Evolutionary conservation across 2,888 invertebrate species (phyloP), one percentile per base, ranked within the genome.

Genomic region (Zhengitettix transpicula): DNA sequence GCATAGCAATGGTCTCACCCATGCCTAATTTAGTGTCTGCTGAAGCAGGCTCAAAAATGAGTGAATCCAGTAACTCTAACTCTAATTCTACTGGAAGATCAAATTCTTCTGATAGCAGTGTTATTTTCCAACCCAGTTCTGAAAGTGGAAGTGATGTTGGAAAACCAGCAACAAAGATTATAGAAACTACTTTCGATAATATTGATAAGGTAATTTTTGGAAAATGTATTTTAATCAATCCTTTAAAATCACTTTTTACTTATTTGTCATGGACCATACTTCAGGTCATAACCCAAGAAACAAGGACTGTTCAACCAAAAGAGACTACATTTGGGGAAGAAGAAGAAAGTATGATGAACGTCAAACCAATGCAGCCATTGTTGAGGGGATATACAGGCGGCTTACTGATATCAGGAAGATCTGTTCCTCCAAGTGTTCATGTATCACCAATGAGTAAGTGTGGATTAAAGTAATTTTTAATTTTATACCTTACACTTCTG

Each of bases 331-430:
- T 61, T 55, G 61, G 61, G 5, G 59, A 56, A 28, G 61, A 61
- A 41, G 61, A 61, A 14, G 61, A 57, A 28, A 10, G 53, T 44
- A 12, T 58, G 42, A 61, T 63, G 60, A 84, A 85, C 67, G 87
- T 92, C 14, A 81, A 93, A 72, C 95, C 96, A 0, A 96, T 96
- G 95, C 83, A 91, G 65, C 95, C 95, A 1, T 75, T 95, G 57
- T 75, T 89, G 17, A 78, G 88, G 60, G 85, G 85, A 40, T 89
- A 89, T 68, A 88, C 58, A 16, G 58, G 60, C 12, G 60, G 57
- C 40, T 15, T 60, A 9, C 17, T 56, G 10, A 14, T 42, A 28
- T 52, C 52, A 51, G 58, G 58, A 28, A 28, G 55, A 11, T 12
- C 40, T 55, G n/a, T 55, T 14, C 28, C 40, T 10, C 55, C 58